A percentile compares a stretch with the other conserved stretches of the same genome.
phyloP scores from a whole-genome alignment of 2,797 vertebrate species.

The Neomorphus geoffroyi region DNA sequence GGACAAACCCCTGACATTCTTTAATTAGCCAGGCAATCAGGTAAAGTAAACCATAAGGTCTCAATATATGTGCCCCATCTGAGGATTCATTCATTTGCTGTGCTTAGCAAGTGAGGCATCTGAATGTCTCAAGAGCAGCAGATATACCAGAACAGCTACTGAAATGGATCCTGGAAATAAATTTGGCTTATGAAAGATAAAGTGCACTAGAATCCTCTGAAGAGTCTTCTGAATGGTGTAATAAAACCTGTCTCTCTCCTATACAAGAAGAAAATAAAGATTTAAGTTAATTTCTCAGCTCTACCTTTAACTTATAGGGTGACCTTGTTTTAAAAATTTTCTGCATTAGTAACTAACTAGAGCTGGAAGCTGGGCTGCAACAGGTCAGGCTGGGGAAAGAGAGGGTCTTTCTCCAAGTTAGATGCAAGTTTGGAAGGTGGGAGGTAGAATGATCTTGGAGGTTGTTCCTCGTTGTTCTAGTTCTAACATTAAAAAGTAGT shows the following conservation, averaged over 20 bases:
- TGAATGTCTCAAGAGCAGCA: background rate
- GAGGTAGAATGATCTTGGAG: background rate
- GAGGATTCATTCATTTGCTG: background rate
- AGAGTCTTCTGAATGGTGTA: background rate
- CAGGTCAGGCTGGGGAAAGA: background rate
- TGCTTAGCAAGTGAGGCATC: background rate
- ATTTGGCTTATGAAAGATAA: background rate
- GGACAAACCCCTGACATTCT: background rate
- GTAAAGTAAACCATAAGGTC: conserved; percentile 15
- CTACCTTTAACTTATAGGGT: background rate
- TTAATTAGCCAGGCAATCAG: background rate
- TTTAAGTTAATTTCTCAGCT: background rate
- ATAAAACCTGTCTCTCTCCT: background rate
- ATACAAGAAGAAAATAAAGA: background rate
- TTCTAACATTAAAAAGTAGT: background rate
- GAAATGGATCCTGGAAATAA: background rate
- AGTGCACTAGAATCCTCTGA: background rate
- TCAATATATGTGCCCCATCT: background rate
- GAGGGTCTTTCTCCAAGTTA: background rate
- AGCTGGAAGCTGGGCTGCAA: background rate
- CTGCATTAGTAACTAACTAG: background rate
- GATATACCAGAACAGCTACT: background rate
- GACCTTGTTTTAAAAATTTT: background rate
- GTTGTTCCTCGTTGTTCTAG: background rate
- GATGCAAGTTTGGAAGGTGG: background rate